phyloP scores from a whole-genome alignment of 2,113 vertebrate species.

The Chrysochloris asiatica region DNA sequence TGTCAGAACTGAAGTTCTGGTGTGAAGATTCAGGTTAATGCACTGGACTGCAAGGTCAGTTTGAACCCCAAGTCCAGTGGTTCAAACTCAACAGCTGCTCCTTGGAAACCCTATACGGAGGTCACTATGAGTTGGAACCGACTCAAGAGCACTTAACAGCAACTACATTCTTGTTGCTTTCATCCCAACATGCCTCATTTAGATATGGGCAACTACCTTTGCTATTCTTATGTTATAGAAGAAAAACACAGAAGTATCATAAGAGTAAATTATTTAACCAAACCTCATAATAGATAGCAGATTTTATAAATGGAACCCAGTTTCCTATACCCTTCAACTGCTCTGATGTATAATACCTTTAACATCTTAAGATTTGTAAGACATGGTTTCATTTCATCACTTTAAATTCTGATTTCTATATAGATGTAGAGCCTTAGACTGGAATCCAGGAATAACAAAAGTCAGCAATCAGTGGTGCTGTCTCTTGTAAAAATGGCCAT shows the following conservation, averaged over 20 bases:
- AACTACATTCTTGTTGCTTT: slow-evolving; percentile 28
- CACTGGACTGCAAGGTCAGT: too few relatives aligned
- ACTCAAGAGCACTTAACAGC: too few relatives aligned
- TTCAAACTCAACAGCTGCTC: too few relatives aligned
- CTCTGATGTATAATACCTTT: not conserved
- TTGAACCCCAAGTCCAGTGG: too few relatives aligned
- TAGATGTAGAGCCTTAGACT: not conserved
- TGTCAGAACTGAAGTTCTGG: too few relatives aligned
- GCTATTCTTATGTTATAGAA: not conserved
- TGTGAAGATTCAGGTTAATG: too few relatives aligned
- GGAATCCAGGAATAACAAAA: slow-evolving; percentile 28
- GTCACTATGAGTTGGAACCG: too few relatives aligned
- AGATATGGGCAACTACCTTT: not conserved
- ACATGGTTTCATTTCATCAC: slow-evolving; percentile 12
- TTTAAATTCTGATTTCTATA: slow-evolving; percentile 28
- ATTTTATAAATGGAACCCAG: not conserved
- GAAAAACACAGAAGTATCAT: not conserved
- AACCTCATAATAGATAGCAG: not conserved
- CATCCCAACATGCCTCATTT: not conserved
- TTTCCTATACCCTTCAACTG: not conserved
- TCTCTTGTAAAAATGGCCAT: slow-evolving; percentile 39
- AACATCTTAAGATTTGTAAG: not conserved
- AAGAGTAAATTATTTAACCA: not conserved
- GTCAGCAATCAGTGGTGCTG: not conserved
- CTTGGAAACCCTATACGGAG: too few relatives aligned